phyloP scores from a whole-genome alignment of 2,113 vertebrate species.

The Lasiurus borealis region DNA sequence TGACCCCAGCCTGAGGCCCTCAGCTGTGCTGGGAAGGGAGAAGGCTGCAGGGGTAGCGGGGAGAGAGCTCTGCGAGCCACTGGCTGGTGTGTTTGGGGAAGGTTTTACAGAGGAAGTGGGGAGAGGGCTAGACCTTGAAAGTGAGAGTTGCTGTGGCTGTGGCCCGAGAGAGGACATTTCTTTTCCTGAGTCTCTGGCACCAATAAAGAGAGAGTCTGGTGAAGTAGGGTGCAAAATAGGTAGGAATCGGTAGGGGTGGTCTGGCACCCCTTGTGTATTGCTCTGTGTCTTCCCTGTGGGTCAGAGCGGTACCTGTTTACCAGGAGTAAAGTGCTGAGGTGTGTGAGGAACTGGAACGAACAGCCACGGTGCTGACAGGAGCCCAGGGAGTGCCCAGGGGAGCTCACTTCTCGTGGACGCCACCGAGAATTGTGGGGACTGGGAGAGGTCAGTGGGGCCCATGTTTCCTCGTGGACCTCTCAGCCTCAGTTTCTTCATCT shows the following conservation, averaged over 20 bases:
- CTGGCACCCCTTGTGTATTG: background rate
- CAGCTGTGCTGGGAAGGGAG: background rate
- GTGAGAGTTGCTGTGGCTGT: background rate
- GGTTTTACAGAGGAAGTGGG: conserved; percentile 37
- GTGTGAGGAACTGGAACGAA: background rate
- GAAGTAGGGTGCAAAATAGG: conserved; percentile 13
- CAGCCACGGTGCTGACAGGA: background rate
- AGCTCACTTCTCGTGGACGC: background rate
- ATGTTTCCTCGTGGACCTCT: background rate
- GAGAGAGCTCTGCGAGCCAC: background rate
- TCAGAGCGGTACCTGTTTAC: background rate
- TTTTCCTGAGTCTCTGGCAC: background rate
- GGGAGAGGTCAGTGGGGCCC: background rate
- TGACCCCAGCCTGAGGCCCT: background rate
- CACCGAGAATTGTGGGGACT: background rate
- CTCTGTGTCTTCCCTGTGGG: background rate
- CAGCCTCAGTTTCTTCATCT: conserved; percentile 9
- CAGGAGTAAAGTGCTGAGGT: background rate
- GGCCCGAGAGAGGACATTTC: background rate
- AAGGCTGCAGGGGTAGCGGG: background rate
- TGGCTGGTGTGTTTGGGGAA: background rate
- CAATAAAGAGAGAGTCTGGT: background rate
- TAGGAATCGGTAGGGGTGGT: background rate
- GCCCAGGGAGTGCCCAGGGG: background rate
- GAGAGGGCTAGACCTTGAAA: conserved; percentile 12